Conservation (phyloP, 1,140 invertebrate species). For the Megathymus violae region DNA sequence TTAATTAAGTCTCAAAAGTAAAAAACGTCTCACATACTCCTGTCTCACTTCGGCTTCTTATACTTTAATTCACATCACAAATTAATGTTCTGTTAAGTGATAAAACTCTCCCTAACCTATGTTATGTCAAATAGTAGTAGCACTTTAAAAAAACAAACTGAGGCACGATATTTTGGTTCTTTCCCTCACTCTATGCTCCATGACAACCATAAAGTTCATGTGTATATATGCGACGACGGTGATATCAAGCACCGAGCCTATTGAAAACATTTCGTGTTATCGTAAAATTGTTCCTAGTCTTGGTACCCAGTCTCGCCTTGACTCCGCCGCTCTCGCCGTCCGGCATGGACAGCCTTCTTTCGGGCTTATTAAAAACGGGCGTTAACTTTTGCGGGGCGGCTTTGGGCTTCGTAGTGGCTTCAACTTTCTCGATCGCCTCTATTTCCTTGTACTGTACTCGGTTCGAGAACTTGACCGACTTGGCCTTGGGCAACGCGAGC, state of each 20-base stretch:
- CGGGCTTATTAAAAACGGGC: constrained; percentile 71
- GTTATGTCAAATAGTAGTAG: not conserved
- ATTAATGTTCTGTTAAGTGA: not conserved
- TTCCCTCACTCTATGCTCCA: not conserved
- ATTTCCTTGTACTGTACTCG: constrained; percentile 80
- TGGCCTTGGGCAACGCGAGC: constrained; percentile 60
- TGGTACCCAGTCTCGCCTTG: constrained; percentile 64
- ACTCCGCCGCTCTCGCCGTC: constrained; percentile 49
- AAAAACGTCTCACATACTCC: no score
- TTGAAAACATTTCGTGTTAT: constrained; percentile 68
- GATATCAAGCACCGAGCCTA: constrained; percentile 63
- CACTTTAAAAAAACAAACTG: not conserved
- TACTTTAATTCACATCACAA: not conserved
- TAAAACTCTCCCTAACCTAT: not conserved
- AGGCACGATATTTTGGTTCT: not conserved
- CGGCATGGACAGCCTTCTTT: constrained; percentile 70
- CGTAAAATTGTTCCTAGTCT: constrained; percentile 56
- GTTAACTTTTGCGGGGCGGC: constrained; percentile 45
- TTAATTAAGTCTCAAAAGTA: no score
- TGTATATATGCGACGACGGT: not conserved
- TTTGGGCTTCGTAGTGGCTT: constrained; percentile 32
- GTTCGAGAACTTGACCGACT: constrained; percentile 80
- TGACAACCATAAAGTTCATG: not conserved
- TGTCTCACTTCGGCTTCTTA: no score
- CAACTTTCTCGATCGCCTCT: constrained; percentile 48